These are phyloP conservation scores for Papilio elwesi DNA, from an alignment of 2,888 invertebrate genomes.

Conservation along the genomic window DNA sequence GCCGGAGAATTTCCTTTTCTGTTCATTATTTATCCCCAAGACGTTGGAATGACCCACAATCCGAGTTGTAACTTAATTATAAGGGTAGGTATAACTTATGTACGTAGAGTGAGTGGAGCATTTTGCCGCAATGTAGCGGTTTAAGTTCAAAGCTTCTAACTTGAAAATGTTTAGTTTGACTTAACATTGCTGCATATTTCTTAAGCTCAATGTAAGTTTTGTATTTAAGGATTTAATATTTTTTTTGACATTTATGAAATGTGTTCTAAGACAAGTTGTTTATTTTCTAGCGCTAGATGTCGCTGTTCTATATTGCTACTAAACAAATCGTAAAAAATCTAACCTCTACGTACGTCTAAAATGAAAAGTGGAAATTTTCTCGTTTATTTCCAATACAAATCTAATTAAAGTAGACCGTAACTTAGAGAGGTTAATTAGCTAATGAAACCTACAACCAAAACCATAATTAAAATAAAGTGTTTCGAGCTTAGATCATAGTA, in stretches of 20 bases:
- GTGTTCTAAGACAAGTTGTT: too few relatives aligned
- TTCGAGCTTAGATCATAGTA: too few relatives aligned
- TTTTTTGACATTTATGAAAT: background rate
- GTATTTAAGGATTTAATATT: background rate
- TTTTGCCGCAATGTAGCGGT: constrained; percentile 55
- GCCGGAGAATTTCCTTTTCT: constrained; percentile 27
- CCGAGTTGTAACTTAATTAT: constrained; percentile 72
- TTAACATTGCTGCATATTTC: background rate
- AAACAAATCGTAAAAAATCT: too few relatives aligned
- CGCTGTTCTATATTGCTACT: too few relatives aligned
- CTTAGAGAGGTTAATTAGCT: background rate
- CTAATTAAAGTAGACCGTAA: too few relatives aligned
- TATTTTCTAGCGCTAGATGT: too few relatives aligned
- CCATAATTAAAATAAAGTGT: too few relatives aligned
- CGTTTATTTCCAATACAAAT: too few relatives aligned
- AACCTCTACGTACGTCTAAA: background rate
- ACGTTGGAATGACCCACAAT: constrained; percentile 69
- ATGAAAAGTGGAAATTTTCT: background rate
- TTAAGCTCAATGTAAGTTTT: background rate
- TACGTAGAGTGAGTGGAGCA: constrained; percentile 65
- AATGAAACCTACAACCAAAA: too few relatives aligned
- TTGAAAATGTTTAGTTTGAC: constrained; percentile 9
- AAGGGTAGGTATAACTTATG: constrained; percentile 71
- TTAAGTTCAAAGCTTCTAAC: constrained; percentile 46
- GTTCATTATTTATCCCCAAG: constrained; percentile 65